Evolutionary conservation across 2,888 invertebrate species (phyloP).

Genomic region (Gastracanthus pulcherrimus): DNA sequence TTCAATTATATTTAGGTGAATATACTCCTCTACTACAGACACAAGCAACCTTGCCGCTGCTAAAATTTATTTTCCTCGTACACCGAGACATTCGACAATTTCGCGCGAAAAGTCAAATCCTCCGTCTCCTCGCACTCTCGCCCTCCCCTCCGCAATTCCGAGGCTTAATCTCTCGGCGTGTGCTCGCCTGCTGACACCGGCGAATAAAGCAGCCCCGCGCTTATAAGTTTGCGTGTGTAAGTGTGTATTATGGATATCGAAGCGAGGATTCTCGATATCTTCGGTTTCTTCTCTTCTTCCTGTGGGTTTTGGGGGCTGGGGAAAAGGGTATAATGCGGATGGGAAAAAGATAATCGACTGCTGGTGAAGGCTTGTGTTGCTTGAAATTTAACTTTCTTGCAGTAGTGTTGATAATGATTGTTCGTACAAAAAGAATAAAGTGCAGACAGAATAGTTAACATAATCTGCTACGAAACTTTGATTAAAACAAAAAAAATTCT

Average conservation of each 20-base stretch:
- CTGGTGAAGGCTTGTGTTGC: too few relatives aligned
- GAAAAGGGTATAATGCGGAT: too few relatives aligned
- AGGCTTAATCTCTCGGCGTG: conserved; percentile 71
- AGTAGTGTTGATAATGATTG: too few relatives aligned
- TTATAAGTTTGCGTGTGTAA: neutral
- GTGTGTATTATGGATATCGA: neutral
- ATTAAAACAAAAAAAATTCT: too few relatives aligned
- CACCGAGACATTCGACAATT: neutral
- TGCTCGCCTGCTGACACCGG: conserved; percentile 72
- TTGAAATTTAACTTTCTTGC: too few relatives aligned
- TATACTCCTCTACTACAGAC: neutral
- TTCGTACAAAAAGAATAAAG: too few relatives aligned
- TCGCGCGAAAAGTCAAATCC: conserved; percentile 38
- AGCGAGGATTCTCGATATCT: neutral
- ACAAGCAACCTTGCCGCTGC: neutral
- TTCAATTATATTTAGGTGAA: neutral
- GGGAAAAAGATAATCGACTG: too few relatives aligned
- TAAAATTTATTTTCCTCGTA: neutral
- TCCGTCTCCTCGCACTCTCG: conserved; percentile 19
- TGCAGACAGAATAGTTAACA: too few relatives aligned
- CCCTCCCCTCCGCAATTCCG: conserved; percentile 66
- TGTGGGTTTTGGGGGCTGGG: too few relatives aligned
- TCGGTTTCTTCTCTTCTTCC: neutral
- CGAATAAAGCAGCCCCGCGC: conserved; percentile 69
- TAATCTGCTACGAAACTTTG: too few relatives aligned